Percentiles rank a stretch among this genome's conserved stretches.
phyloP scores from a whole-genome alignment of 2,888 invertebrate species.

The Hedya salicella region DNA sequence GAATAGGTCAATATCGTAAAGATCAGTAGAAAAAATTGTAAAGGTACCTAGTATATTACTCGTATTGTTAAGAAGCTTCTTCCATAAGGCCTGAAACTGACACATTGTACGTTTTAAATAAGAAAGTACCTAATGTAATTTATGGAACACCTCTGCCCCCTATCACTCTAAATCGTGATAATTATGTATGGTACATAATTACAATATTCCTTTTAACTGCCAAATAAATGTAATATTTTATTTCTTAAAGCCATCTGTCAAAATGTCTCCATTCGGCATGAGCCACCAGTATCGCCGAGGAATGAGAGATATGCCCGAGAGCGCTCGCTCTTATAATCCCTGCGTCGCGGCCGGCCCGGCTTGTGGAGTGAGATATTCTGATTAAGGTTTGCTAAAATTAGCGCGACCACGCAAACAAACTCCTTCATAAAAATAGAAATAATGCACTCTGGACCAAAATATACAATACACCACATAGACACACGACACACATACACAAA shows the following conservation, averaged over 20 bases:
- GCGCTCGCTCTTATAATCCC: constrained; percentile 47
- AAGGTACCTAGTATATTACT: too few relatives aligned
- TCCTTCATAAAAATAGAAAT: constrained; percentile 69
- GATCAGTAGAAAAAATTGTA: too few relatives aligned
- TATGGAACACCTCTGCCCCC: too few relatives aligned
- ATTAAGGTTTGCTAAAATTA: constrained; percentile 73
- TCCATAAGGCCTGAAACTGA: too few relatives aligned
- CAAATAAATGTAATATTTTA: background rate
- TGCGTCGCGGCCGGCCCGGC: constrained; percentile 56
- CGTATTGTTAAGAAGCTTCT: too few relatives aligned
- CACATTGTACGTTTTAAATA: too few relatives aligned
- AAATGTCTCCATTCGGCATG: background rate
- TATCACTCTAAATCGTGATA: too few relatives aligned
- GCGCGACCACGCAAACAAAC: constrained; percentile 75
- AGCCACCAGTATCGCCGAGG: constrained; percentile 6
- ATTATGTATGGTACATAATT: too few relatives aligned
- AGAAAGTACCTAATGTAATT: too few relatives aligned
- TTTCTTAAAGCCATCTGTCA: background rate
- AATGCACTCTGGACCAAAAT: constrained; percentile 56
- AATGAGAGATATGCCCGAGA: constrained; percentile 22
- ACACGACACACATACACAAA: constrained; percentile 15
- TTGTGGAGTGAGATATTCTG: constrained; percentile 68
- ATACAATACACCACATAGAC: constrained; percentile 30
- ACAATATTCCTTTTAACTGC: background rate
- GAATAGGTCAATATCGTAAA: too few relatives aligned